These are phyloP conservation scores for Bothrops alternatus DNA, from an alignment of 2,797 vertebrate genomes.

Conservation along the genomic window DNA sequence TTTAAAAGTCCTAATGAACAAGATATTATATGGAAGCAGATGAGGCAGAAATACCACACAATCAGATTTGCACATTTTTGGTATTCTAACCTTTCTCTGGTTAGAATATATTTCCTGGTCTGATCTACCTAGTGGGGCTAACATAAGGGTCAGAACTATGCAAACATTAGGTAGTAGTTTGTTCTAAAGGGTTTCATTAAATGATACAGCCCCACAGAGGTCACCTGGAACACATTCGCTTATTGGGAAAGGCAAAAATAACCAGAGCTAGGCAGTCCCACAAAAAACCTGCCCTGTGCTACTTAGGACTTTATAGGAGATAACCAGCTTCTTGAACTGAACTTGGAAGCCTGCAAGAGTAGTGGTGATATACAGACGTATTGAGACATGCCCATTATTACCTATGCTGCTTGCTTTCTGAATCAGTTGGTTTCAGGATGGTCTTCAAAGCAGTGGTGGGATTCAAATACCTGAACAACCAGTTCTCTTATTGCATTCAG, in stretches of 20 bases:
- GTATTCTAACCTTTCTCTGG: neutral
- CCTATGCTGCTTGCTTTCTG: neutral
- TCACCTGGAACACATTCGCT: neutral
- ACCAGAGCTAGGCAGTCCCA: neutral
- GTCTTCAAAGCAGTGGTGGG: neutral
- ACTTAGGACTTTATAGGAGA: neutral
- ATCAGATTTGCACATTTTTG: neutral
- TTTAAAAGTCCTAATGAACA: neutral
- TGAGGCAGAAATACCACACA: neutral
- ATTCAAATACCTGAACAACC: too few species aligned
- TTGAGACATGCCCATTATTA: neutral
- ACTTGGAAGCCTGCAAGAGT: neutral
- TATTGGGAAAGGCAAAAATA: neutral
- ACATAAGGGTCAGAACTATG: neutral
- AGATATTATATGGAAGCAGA: neutral
- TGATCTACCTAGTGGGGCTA: neutral
- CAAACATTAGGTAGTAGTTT: neutral
- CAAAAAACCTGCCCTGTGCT: neutral
- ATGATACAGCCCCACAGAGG: neutral
- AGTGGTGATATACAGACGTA: neutral
- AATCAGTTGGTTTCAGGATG: neutral
- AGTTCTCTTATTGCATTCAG: too few species aligned
- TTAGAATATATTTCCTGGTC: neutral
- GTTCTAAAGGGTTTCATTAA: neutral
- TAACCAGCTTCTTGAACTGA: neutral